phyloP scores from a whole-genome alignment of 2,888 invertebrate species.

The Agonopterix subpropinquella region DNA sequence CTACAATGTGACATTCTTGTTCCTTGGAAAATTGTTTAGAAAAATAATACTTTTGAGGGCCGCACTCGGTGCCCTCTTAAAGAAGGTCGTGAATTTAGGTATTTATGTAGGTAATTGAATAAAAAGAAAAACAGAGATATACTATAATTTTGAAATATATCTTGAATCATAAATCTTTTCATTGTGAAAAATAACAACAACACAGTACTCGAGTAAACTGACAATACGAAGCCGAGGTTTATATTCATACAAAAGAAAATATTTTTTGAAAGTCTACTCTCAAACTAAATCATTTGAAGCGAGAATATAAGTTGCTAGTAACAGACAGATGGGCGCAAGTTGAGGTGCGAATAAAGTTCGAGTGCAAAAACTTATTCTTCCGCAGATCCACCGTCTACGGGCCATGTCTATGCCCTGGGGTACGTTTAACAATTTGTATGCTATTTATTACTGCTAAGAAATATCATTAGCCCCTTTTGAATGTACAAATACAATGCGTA shows the following conservation, averaged over 20 bases:
- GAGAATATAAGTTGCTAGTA: constrained; percentile 66
- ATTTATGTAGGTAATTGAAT: too few species aligned
- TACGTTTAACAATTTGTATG: constrained; percentile 70
- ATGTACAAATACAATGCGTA: too few species aligned
- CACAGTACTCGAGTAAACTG: background rate
- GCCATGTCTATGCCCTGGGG: constrained; percentile 54
- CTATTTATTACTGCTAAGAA: constrained; percentile 68
- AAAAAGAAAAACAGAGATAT: too few species aligned
- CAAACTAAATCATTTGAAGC: constrained; percentile 71
- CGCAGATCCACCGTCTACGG: constrained; percentile 48
- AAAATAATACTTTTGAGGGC: too few species aligned
- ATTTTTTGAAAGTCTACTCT: constrained; percentile 62
- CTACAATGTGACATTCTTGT: too few species aligned
- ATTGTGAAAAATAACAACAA: too few species aligned
- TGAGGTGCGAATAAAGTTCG: constrained; percentile 73
- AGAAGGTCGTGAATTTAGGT: too few species aligned
- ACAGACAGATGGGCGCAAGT: constrained; percentile 47
- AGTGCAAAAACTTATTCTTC: constrained; percentile 70
- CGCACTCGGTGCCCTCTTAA: too few species aligned
- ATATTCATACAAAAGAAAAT: constrained; percentile 65
- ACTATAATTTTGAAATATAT: too few species aligned
- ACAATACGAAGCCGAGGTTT: constrained; percentile 34
- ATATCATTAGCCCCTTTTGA: constrained; percentile 64
- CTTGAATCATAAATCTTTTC: too few species aligned
- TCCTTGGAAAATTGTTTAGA: too few species aligned